Evolutionary conservation across 2,797 vertebrate species (phyloP).

Genomic region (Buphagus erythrorhynchus): DNA sequence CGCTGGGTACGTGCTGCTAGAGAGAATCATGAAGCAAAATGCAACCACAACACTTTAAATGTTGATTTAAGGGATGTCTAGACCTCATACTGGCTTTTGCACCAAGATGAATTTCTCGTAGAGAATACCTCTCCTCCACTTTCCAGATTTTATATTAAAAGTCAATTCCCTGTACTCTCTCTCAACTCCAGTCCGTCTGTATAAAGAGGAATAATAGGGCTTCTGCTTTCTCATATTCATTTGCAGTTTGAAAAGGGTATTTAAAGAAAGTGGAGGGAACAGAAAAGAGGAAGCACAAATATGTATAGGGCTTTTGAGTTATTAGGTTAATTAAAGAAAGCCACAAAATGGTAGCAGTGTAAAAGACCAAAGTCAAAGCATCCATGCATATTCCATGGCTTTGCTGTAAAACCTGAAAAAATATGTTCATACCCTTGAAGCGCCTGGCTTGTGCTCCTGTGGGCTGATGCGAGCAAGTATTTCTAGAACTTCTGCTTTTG

Average conservation of each 20-base stretch:
- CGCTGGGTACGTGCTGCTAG: conserved; percentile 12
- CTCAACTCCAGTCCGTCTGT: not conserved
- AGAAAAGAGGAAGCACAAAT: not conserved
- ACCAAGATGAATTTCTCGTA: conserved; percentile 12
- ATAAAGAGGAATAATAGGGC: not conserved
- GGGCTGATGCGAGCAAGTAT: not conserved
- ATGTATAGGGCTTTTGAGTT: not conserved
- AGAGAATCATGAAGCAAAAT: conserved; percentile 39
- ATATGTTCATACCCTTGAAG: not conserved
- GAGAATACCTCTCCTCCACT: not conserved
- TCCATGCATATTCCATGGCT: not conserved
- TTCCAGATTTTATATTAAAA: conserved; percentile 3
- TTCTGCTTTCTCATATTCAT: not conserved
- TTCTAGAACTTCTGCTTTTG: not conserved
- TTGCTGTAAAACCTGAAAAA: not conserved
- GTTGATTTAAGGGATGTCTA: conserved; percentile 52
- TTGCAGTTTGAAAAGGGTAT: not conserved
- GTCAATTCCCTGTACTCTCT: not conserved
- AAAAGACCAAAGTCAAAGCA: not conserved
- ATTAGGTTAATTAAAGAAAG: not conserved
- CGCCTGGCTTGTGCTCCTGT: not conserved
- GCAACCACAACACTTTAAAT: conserved; percentile 48
- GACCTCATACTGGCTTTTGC: conserved; percentile 47
- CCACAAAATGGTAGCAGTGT: not conserved
- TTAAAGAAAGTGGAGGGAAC: not conserved